Evolutionary conservation across 2,888 invertebrate species (phyloP), one percentile per base, ranked within the genome.

Genomic region (Agriopis aurantiaria): DNA sequence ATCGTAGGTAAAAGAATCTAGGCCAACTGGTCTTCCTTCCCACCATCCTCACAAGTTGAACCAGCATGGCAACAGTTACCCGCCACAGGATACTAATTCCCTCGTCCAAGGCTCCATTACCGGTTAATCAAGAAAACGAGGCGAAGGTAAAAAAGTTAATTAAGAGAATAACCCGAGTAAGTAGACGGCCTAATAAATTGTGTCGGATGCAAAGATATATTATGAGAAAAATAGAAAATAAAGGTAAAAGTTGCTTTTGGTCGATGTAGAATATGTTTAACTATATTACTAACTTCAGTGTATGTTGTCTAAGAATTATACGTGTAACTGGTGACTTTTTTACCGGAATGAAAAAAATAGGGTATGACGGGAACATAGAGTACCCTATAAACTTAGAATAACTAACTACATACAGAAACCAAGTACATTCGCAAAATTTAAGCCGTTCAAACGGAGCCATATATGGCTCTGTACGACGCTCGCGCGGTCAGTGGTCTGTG

Each of bases 71-170:
- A 62, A 63, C 59, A 46, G 6, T 53, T 60, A 17, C 53, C 23
- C 12, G 9, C 63, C 56, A 10, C 66, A 33, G 56, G 12, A 14
- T 45, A 56, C 43, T 57, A 61, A 61, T 56, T 46, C 40, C 14
- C 49, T 52, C 59, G 12, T 51, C 51, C 40, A 53, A 53, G 12
- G 48, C 49, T 55, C 71, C 72, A 73, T 76, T 77, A 75, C 65
- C 68, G 73, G 73, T 70, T 74, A 75, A 75, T 77, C 75, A 77
- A 58, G 72, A 58, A 61, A 60, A 45, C 60, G 23, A 59, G 65
- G 60, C 58, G 51, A 58, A 69, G 62, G 66, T 66, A 66, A 70
- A 74, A 74, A 75, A 77, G 75, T 72, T 75, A 75, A 77, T 75
- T 77, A 75, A 65, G 57, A 61, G 61, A 65, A 69, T 69, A 65